Evolutionary conservation across 37 sponge, comb jelly and placozoan genomes (phyloP), one percentile per base, ranked within the genome.

Genomic region (Crambe crambe): DNA sequence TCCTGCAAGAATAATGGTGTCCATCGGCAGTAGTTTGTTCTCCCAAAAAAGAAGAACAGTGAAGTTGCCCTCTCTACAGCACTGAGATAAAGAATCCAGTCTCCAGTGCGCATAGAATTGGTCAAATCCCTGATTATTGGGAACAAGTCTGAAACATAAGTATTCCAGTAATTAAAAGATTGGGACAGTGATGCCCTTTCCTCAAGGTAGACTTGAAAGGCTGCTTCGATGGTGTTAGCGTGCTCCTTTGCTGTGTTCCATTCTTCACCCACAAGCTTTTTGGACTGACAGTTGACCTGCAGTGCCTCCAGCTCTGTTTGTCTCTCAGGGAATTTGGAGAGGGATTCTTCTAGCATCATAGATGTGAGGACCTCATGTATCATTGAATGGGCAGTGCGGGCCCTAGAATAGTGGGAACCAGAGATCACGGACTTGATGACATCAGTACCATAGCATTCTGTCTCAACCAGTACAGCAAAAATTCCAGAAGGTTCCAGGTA

Each of bases 201-300:
- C 54, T 51, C 54, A 51, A 51, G 54, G 54, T 51, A 51, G 54
- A 51, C 54, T 51, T 51, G 9, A 51, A 51, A 51, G 54, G 54
- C 54, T 51, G 54, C 54, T 51, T 51, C 54, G 54, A 51, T 51
- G 54, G 54, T 51, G 54, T 51, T 51, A 51, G 54, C 54, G 54
- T 51, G 54, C 54, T 51, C 54, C 54, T 51, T 51, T 51, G 54
- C 54, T 51, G 54, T 51, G 54, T 15, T 51, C 54, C 54, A 51
- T 51, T 51, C 54, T 51, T 51, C 54, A 51, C 54, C 54, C 54
- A 51, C 54, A 51, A 51, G 54, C 54, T 51, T 15, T 51, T 51
- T 51, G 54, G 54, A 51, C 54, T 51, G 54, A 51, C 54, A 51
- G 54, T 51, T 51, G 54, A 51, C 54, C 54, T 51, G 54, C 54